Evolutionary conservation across 92 coral and sea anemone species (phyloP).

Genomic region (Scolanthus callimorphus): DNA sequence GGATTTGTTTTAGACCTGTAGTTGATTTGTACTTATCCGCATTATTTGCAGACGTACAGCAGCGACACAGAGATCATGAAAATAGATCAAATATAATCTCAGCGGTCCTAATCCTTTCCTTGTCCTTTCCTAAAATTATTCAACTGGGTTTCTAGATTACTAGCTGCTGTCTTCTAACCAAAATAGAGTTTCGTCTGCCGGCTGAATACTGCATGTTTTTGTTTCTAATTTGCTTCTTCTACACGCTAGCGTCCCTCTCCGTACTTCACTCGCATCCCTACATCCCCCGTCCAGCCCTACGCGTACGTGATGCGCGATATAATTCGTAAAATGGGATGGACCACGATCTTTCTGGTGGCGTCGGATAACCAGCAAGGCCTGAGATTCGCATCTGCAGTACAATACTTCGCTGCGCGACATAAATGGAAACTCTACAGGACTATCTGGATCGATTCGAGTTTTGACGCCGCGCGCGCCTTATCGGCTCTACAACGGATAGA

Average conservation of each 20-base stretch:
- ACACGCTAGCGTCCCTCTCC: neutral
- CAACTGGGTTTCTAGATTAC: too few relatives aligned
- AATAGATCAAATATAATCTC: too few relatives aligned
- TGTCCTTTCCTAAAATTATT: too few relatives aligned
- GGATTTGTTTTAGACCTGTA: too few relatives aligned
- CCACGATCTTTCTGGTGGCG: conserved; percentile 20
- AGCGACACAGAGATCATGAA: too few relatives aligned
- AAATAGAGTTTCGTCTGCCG: too few relatives aligned
- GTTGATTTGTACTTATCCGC: too few relatives aligned
- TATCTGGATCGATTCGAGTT: conserved; percentile 10
- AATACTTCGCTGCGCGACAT: conserved; percentile 7
- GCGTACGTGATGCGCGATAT: conserved; percentile 39
- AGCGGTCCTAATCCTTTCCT: too few relatives aligned
- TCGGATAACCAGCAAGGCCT: conserved; percentile 38
- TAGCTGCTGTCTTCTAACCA: too few relatives aligned
- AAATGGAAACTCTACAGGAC: conserved; percentile 17
- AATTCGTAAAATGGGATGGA: conserved; percentile 62
- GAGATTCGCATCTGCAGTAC: conserved; percentile 20
- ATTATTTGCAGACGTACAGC: too few relatives aligned
- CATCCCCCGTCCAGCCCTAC: conserved; percentile 5
- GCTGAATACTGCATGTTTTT: too few relatives aligned
- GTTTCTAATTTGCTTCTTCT: neutral
- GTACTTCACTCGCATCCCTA: conserved; percentile 17
- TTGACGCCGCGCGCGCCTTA: neutral
- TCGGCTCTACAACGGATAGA: neutral